A percentile compares a stretch with the other conserved stretches of the same genome.
phyloP scores from a whole-genome alignment of 2,113 vertebrate genomes.

The Lophura nycthemera region DNA sequence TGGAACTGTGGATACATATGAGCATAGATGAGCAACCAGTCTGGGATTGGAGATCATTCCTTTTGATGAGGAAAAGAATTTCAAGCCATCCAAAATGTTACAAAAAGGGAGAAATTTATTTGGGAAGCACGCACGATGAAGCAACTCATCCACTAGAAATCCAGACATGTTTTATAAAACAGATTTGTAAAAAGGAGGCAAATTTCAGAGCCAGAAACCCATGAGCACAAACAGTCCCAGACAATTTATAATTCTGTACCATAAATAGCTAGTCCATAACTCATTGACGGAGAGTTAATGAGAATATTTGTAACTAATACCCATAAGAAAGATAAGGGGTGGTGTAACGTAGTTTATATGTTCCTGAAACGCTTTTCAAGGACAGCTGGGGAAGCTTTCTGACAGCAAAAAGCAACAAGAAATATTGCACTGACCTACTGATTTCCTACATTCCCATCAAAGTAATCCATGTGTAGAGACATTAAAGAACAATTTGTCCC shows the following conservation, averaged over 20 bases:
- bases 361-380: conserved; percentile 73
- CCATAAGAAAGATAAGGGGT: conserved; percentile 80
- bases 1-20: background rate
- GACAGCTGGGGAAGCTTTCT: conserved; percentile 73
- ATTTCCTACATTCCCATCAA: conserved; percentile 77
- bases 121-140: conserved; percentile 3
- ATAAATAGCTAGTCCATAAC: conserved; percentile 75
- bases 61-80: background rate
- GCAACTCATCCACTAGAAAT: background rate
- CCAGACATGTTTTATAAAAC: background rate
- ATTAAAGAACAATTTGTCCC: conserved; percentile 80
- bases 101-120: background rate
- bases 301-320: conserved; percentile 79
- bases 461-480: conserved; percentile 77
- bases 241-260: conserved; percentile 76
- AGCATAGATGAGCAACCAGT: background rate
- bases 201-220: conserved; percentile 43
- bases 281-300: conserved; percentile 76
- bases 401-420: conserved; percentile 80
- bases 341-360: conserved; percentile 71
- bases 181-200: conserved; percentile 1
- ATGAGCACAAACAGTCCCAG: conserved; percentile 32
- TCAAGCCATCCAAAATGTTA: background rate
- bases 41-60: background rate
- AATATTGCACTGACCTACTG: conserved; percentile 80